phyloP scores from a whole-genome alignment of 2,888 invertebrate genomes.

The Nephrotoma flavescens region DNA sequence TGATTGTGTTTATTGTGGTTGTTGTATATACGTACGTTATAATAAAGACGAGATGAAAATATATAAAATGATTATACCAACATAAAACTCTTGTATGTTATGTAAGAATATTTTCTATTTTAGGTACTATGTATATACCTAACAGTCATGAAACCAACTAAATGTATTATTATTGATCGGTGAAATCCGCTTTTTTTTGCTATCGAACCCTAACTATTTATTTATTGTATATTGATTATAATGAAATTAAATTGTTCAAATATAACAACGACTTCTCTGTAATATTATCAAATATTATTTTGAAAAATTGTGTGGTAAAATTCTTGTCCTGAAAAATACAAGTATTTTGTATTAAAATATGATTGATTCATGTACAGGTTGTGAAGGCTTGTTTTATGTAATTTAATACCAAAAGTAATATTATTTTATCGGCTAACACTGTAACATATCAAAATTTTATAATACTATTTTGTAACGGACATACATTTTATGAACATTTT shows the following conservation, averaged over 20 bases:
- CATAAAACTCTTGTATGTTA: background rate
- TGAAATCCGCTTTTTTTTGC: background rate
- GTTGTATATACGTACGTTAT: background rate
- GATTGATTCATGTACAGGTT: background rate
- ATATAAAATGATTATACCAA: background rate
- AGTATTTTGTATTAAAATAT: background rate
- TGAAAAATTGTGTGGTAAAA: background rate
- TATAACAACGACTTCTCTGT: background rate
- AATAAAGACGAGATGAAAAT: background rate
- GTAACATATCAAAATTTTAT: too few relatives aligned
- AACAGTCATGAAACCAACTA: background rate
- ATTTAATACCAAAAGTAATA: too few relatives aligned
- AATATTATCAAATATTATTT: background rate
- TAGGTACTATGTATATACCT: background rate
- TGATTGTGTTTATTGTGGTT: background rate
- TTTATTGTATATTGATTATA: background rate
- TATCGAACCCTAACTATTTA: background rate
- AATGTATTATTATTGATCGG: background rate
- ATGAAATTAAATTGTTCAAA: background rate
- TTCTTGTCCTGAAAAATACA: background rate
- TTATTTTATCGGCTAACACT: too few relatives aligned
- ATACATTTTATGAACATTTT: too few relatives aligned
- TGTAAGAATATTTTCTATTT: background rate
- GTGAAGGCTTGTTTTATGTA: background rate
- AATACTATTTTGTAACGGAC: too few relatives aligned